phyloP scores from a whole-genome alignment of 2,113 vertebrate species.

The Aegithalos caudatus region DNA sequence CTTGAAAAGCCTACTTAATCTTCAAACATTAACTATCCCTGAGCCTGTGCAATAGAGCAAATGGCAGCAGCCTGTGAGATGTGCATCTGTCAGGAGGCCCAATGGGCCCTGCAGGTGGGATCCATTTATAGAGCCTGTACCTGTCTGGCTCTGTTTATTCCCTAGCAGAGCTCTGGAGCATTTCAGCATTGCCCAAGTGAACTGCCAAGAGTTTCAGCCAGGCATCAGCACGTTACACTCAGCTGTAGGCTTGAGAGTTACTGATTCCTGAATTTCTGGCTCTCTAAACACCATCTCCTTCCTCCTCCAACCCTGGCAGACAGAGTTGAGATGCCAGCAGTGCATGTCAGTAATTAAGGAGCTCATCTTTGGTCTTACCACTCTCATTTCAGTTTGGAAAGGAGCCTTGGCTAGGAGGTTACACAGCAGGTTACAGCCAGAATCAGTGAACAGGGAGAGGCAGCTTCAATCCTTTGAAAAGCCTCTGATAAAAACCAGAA shows the following conservation, averaged over 20 bases:
- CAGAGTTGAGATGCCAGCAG: neutral
- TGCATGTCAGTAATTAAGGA: neutral
- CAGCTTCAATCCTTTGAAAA: neutral
- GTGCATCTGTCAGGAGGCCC: conserved; percentile 5
- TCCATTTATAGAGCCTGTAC: neutral
- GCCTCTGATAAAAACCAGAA: neutral
- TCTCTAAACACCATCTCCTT: neutral
- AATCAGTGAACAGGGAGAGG: neutral
- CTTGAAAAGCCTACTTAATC: conserved; percentile 18
- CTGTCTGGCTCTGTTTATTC: neutral
- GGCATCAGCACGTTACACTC: neutral
- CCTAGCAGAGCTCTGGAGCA: neutral
- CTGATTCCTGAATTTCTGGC: neutral
- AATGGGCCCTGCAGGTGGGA: neutral
- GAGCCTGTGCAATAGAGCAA: neutral
- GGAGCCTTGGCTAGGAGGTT: neutral
- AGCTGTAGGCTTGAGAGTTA: neutral
- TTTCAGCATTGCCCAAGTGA: neutral
- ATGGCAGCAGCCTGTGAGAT: neutral
- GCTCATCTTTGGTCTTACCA: neutral
- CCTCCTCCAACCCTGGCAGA: neutral
- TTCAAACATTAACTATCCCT: conserved; percentile 6
- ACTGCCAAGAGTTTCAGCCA: conserved; percentile 15
- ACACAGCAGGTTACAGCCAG: neutral
- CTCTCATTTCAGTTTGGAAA: neutral